Percentiles rank a stretch among this genome's conserved stretches.
These are phyloP conservation scores for Caracal caracal DNA, from an alignment of 2,113 vertebrate species.

Conservation along the genomic window DNA sequence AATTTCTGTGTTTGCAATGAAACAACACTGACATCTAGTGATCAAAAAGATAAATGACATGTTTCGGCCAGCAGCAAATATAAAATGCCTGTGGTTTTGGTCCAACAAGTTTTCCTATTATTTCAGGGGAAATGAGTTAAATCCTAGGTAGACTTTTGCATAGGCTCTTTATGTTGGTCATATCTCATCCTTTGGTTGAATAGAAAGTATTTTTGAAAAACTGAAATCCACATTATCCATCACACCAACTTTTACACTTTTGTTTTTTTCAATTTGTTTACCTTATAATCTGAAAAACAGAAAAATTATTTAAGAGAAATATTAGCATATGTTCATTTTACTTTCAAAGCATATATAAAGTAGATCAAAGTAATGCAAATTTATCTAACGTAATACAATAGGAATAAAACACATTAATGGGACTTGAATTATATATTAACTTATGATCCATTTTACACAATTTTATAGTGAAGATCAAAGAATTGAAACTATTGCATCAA, in stretches of 20 bases:
- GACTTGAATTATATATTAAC: neutral
- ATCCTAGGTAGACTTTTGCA: neutral
- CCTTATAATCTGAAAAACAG: constrained; percentile 25
- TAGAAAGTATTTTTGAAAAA: neutral
- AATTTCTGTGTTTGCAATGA: constrained; percentile 9
- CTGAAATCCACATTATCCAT: neutral
- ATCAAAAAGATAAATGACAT: neutral
- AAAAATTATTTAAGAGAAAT: constrained; percentile 42
- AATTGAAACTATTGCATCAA: neutral
- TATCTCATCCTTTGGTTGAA: neutral
- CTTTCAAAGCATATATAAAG: neutral
- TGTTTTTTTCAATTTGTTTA: constrained; percentile 20
- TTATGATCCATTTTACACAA: constrained; percentile 1
- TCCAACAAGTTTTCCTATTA: neutral
- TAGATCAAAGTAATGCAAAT: neutral
- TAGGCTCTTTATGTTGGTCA: neutral
- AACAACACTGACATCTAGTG: constrained; percentile 73
- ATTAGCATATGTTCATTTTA: neutral
- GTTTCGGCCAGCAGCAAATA: neutral
- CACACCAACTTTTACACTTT: neutral
- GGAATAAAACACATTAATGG: neutral
- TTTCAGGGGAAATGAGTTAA: neutral
- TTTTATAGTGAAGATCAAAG: constrained; percentile 22
- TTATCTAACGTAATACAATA: neutral
- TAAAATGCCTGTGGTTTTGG: neutral